Base-by-base conservation (phyloP, 2,113 vertebrate species). In the Chaetorhynchus papuensis region DNA sequence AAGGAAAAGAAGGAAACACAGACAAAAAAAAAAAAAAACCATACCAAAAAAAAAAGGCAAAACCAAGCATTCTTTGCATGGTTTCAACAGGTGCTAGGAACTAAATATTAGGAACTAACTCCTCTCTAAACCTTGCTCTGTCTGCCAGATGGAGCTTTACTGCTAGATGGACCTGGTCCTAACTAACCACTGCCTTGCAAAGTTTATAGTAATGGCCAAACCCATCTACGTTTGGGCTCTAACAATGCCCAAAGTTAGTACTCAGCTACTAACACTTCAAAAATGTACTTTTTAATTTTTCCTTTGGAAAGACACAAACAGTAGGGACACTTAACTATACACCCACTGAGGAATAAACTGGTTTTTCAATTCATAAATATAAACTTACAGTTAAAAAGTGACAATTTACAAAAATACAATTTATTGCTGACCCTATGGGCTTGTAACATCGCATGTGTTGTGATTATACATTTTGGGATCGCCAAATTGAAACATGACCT, bases 361-460 rank as follows among this genome's bases (percentile, higher is more conserved):
- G 0, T 70, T 54, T 85, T 70, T 89, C 89, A 56, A 70, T 91
- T 89, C 72, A 94, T 95, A 95, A 96, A 96, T 97, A 97, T 84
- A 96, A 96, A 96, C 82, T 87, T 89, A 92, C 30, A 76, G 75
- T 95, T 96, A 93, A 96, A 97, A 97, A 97, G 89, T 75, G 92
- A 94, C 91, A 54, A 92, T 91, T 97, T 97, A 97, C 93, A 97
- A 97, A 97, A 97, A 97, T 97, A 97, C 89, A 89, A 95, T 97
- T 97, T 97, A 97, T 97, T 97, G 97, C 97, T 97, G 92, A 94
- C 83, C 75, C 96, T 92, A 42, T 0, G 64, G 94, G 81, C 64
- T 90, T 59, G 77, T 81, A 93, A 93, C 72, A 39, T 57, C 7
- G 0, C 35, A 26, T 72, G 74, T 77, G 63, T 83, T 15, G 31